Conservation (phyloP, 2,797 vertebrate genomes). For the Bovichtus diacanthus region DNA sequence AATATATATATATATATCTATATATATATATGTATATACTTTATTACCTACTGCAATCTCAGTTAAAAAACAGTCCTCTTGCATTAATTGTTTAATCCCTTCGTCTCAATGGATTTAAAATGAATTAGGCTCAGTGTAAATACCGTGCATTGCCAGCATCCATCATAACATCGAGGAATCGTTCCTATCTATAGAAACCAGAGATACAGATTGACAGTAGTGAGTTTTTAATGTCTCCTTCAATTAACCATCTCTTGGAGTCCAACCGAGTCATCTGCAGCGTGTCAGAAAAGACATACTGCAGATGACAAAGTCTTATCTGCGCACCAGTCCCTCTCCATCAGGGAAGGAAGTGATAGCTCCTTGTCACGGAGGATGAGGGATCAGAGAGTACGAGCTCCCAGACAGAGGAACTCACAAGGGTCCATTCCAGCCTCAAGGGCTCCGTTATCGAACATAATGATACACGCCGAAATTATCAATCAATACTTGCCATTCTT, state of each 20-base stretch:
- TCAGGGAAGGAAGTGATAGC: conserved; percentile 78
- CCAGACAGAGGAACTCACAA: conserved; percentile 72
- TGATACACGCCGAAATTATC: conserved; percentile 61
- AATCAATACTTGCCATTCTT: conserved; percentile 68
- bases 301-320: conserved; percentile 72
- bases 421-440: conserved; percentile 78
- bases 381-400: conserved; percentile 81
- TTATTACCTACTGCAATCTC: neutral
- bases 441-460: conserved; percentile 74
- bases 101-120: conserved; percentile 13
- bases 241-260: conserved; percentile 79
- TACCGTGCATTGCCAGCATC: conserved; percentile 6
- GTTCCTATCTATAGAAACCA: conserved; percentile 41
- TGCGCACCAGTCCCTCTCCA: conserved; percentile 66
- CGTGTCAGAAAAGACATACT: conserved; percentile 70
- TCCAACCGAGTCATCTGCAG: conserved; percentile 70
- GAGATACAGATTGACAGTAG: conserved; percentile 67
- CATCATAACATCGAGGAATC: conserved; percentile 20
- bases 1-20: neutral
- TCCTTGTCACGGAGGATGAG: conserved; percentile 79
- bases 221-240: conserved; percentile 75
- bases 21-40: neutral
- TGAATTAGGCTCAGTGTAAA: conserved; percentile 36
- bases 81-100: conserved; percentile 11
- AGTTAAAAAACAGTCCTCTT: neutral